phyloP scores from a whole-genome alignment of 2,113 vertebrate genomes.

The Craseonycteris thonglongyai region DNA sequence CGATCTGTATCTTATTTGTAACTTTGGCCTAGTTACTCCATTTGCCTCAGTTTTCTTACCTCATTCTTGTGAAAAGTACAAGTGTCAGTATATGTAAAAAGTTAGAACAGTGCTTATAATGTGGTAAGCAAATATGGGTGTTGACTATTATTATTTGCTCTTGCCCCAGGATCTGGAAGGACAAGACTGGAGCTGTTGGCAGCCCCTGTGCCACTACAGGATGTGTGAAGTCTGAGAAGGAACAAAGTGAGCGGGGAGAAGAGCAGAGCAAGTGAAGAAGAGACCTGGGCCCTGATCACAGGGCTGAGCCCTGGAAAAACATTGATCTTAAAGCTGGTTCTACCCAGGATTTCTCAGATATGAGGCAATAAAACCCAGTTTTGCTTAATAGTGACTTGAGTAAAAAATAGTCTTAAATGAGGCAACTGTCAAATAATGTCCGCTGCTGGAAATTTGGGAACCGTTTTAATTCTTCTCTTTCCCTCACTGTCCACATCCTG shows the following conservation, averaged over 20 bases:
- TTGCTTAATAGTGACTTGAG: not conserved
- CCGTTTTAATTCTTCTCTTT: not conserved
- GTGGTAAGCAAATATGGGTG: not conserved
- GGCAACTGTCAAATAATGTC: not conserved
- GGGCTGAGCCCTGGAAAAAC: not conserved
- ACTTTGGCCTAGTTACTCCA: not conserved
- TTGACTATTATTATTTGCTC: not conserved
- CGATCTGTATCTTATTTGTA: not conserved
- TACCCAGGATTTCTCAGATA: not conserved
- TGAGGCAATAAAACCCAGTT: not conserved
- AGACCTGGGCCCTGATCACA: not conserved
- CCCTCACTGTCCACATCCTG: not conserved
- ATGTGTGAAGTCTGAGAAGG: not conserved
- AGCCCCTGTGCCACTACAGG: not conserved
- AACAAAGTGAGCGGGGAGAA: not conserved
- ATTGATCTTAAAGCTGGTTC: not conserved
- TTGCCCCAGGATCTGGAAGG: not conserved
- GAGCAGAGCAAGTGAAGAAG: not conserved
- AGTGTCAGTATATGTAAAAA: not conserved
- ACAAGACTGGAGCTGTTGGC: not conserved
- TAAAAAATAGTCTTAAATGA: not conserved
- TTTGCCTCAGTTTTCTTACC: not conserved
- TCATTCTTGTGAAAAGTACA: not conserved
- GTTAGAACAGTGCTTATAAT: not conserved
- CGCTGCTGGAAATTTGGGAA: not conserved